Evolutionary conservation across 1,140 invertebrate genomes (phyloP), one percentile per base, ranked within the genome.

Genomic region (Oryzaephilus surinamensis): DNA sequence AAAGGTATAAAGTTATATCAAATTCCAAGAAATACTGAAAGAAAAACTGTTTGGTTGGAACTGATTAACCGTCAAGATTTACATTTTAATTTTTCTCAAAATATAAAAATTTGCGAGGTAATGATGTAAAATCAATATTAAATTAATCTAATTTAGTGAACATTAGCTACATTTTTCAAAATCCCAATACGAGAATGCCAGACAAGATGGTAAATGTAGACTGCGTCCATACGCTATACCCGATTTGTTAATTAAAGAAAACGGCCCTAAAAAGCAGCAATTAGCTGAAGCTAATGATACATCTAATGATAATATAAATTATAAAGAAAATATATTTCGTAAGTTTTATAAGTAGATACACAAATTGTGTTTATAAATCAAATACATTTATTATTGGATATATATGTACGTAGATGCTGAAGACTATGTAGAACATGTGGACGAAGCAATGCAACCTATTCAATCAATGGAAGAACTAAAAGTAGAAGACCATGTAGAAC

Each of bases 151-250:
- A 6, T 17, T 15, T 30, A 30, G 28, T 14, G 13, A 8, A n/a
- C n/a, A n/a, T n/a, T n/a, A n/a, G n/a, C n/a, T n/a, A n/a, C 28
- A 30, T 17, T 30, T 30, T 30, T 30, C 28, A 6, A 13, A 30
- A 8, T 3, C 6, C 2, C 28, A 30, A 13, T 30, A 12, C 14
- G 28, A 30, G 14, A 30, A 6, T 30, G 16, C 28, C 11, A 17
- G n/a, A n/a, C n/a, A n/a, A n/a, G n/a, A 30, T 2, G 28, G 28
- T 6, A 30, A 17, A 12, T 12, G 14, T 7, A 1, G 11, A 13
- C 16, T 30, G 8, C 11, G 16, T 1, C 16, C 28, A 8, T n/a
- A 15, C 14, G 28, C 28, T 12, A 4, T 30, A 5, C 28, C 28
- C 3, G 28, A 30, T 12, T 8, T 30, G 1, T 30, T 11, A 30